These are phyloP conservation scores for Leptodactylus fuscus DNA, from an alignment of 2,113 vertebrate species.

Conservation along the genomic window DNA sequence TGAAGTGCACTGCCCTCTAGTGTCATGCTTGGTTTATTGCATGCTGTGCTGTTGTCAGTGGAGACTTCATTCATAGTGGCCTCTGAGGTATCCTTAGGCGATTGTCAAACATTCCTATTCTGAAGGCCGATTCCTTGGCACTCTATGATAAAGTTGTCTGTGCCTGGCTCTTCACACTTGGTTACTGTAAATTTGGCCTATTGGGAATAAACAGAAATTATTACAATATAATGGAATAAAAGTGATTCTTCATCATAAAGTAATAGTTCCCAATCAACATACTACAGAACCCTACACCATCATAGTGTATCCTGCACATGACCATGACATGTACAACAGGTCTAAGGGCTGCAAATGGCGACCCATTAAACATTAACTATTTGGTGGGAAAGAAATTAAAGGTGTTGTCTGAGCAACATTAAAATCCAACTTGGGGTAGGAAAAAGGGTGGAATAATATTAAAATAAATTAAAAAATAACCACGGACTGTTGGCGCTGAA, in stretches of 20 bases:
- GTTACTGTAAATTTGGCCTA: constrained; percentile 92
- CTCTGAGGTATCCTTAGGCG: background rate
- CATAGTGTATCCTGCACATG: too few species aligned
- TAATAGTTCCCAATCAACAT: too few species aligned
- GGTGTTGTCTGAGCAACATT: too few species aligned
- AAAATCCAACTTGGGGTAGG: too few species aligned
- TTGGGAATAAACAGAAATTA: constrained; percentile 61
- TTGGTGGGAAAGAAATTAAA: too few species aligned
- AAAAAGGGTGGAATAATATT: too few species aligned
- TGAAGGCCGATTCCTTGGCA: constrained; percentile 86
- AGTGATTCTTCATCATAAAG: background rate
- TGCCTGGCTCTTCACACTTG: constrained; percentile 84
- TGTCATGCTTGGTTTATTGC: background rate
- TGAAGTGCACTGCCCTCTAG: background rate
- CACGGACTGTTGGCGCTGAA: too few species aligned
- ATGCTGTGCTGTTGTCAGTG: background rate
- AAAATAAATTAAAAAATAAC: too few species aligned
- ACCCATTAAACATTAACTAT: too few species aligned
- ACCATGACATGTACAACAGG: too few species aligned
- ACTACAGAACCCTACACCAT: too few species aligned
- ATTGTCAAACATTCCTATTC: constrained; percentile 39
- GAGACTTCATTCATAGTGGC: background rate
- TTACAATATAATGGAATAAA: background rate
- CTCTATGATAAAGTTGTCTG: constrained; percentile 85
- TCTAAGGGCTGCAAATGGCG: too few species aligned